phyloP scores from a whole-genome alignment of 2,888 invertebrate genomes.

The Timema podura region DNA sequence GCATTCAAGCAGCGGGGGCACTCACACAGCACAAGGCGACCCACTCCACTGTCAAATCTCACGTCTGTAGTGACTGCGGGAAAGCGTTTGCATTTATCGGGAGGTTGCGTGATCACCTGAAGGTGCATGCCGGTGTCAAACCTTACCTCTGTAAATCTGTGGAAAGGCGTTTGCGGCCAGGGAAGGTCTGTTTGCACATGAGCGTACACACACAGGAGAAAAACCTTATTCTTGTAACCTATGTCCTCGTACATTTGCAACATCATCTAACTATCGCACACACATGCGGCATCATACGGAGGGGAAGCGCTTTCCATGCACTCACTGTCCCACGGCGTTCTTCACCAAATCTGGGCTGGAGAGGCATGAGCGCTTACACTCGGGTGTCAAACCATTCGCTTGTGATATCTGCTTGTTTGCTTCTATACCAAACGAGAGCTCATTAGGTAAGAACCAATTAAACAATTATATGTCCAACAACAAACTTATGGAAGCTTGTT shows the following conservation, averaged over 20 bases:
- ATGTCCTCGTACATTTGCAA: slow-evolving; percentile 8
- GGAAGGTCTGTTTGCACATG: slow-evolving; percentile 16
- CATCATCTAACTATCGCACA: slow-evolving; percentile 15
- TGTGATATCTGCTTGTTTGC: slow-evolving; percentile 18
- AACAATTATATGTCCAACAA: too few species aligned
- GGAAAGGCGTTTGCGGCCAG: slow-evolving; percentile 18
- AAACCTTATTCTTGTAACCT: slow-evolving; percentile 17
- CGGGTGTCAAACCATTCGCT: slow-evolving; percentile 17
- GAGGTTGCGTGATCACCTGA: slow-evolving; percentile 12
- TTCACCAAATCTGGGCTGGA: slow-evolving; percentile 21
- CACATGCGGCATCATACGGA: slow-evolving; percentile 19
- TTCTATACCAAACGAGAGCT: slow-evolving; percentile 21
- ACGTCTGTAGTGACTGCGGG: slow-evolving; percentile 11
- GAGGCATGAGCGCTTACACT: slow-evolving; percentile 14
- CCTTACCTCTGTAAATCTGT: slow-evolving; percentile 19
- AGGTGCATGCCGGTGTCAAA: slow-evolving; percentile 11
- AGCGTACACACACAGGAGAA: slow-evolving; percentile 18
- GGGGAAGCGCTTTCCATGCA: slow-evolving; percentile 16
- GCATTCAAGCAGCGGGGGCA: slow-evolving; percentile 9
- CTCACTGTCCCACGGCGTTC: slow-evolving; percentile 10
- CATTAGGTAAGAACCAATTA: background rate
- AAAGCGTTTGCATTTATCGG: slow-evolving; percentile 11
- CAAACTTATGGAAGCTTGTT: too few species aligned
- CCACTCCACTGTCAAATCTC: slow-evolving; percentile 11
- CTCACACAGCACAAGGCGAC: slow-evolving; percentile 12